Conservation (phyloP, 2,888 invertebrate genomes). For the Latrodectus hesperus region DNA sequence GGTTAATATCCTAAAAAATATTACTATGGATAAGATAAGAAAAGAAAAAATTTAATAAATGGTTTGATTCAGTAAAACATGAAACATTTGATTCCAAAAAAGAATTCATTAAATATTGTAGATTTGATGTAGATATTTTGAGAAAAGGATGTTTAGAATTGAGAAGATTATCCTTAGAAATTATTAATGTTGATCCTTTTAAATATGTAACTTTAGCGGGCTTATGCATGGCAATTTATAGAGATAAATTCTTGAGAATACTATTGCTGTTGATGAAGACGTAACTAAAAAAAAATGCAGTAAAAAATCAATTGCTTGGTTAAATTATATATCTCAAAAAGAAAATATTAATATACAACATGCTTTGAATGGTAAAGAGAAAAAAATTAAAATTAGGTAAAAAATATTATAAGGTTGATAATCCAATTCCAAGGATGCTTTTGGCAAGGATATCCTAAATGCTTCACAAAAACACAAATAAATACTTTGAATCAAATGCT, state of each 20-base stretch:
- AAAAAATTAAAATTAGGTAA: neutral
- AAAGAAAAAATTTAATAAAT: slow-evolving; percentile 7
- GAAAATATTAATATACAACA: slow-evolving; percentile 1
- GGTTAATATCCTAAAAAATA: slow-evolving; percentile 28
- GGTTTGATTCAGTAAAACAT: slow-evolving; percentile 19
- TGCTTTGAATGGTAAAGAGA: neutral
- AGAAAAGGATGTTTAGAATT: slow-evolving; percentile 33
- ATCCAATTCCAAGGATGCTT: neutral
- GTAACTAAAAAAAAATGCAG: slow-evolving; percentile 7
- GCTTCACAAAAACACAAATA: neutral
- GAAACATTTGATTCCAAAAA: slow-evolving; percentile 23
- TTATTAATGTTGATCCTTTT: neutral
- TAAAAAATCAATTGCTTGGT: slow-evolving; percentile 21
- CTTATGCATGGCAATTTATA: slow-evolving; percentile 10
- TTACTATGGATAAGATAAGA: slow-evolving; percentile 19
- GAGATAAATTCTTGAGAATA: neutral
- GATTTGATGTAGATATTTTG: slow-evolving; percentile 25
- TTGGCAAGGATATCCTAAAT: neutral
- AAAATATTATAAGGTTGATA: neutral
- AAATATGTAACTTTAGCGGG: slow-evolving; percentile 1
- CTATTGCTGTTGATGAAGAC: slow-evolving; percentile 8
- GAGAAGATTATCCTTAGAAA: slow-evolving; percentile 18
- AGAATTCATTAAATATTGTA: slow-evolving; percentile 20
- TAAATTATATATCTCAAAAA: neutral
- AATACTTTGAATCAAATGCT: neutral